phyloP scores from a whole-genome alignment of 1,140 invertebrate species.

The Drosophila hydei region DNA sequence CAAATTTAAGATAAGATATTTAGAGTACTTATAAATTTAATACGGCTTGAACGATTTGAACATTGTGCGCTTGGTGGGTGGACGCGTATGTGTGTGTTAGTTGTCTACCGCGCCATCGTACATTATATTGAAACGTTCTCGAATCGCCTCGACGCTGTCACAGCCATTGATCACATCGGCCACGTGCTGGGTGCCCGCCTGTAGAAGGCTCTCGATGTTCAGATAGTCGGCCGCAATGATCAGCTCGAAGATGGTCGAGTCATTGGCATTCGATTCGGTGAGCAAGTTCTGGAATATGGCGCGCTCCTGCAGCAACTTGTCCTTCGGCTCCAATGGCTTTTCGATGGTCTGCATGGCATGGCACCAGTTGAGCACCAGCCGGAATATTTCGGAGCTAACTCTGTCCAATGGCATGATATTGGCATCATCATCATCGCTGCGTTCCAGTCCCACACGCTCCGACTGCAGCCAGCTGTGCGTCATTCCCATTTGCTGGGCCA shows the following conservation, averaged over 20 bases:
- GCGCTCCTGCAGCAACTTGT: not conserved
- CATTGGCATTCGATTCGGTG: not conserved
- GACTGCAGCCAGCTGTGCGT: constrained; percentile 28
- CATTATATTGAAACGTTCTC: constrained; percentile 10
- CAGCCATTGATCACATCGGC: constrained; percentile 23
- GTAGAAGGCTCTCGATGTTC: constrained; percentile 23
- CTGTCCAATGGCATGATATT: constrained; percentile 25
- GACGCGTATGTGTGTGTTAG: not conserved
- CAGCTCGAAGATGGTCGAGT: constrained; percentile 22
- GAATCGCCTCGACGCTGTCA: constrained; percentile 4
- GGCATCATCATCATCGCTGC: constrained; percentile 7
- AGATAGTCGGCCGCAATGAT: constrained; percentile 50
- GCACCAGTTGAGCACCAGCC: constrained; percentile 46
- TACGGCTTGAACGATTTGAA: not conserved
- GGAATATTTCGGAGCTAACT: constrained; percentile 18
- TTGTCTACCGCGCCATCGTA: not conserved
- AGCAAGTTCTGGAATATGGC: constrained; percentile 3
- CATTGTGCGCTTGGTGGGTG: not conserved
- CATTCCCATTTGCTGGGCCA: constrained; percentile 32
- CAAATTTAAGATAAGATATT: too few species aligned
- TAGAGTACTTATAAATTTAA: constrained; percentile 5
- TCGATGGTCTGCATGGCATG: not conserved
- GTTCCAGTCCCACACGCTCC: not conserved
- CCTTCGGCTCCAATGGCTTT: too few species aligned
- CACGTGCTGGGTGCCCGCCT: constrained; percentile 20